Conservation (phyloP, 2,797 vertebrate species). For the Octomys mimax region DNA sequence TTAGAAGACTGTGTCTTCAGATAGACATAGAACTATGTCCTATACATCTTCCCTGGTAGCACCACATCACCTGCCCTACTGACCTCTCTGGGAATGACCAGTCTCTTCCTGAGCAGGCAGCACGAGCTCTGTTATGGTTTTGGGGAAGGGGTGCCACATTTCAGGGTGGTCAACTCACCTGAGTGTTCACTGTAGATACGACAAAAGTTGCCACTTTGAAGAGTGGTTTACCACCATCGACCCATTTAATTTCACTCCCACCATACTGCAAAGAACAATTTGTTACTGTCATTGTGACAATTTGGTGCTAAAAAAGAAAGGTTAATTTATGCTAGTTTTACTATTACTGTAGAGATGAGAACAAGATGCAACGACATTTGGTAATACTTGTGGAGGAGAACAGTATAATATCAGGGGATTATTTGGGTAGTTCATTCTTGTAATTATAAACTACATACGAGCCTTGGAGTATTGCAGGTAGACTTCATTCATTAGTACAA, state of each 20-base stretch:
- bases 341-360: not conserved
- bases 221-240: constrained; percentile 96
- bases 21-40: not conserved
- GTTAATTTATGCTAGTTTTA: constrained; percentile 35
- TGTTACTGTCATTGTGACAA: not conserved
- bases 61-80: not conserved
- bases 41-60: not conserved
- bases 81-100: not conserved
- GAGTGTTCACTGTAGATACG: constrained; percentile 98
- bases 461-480: not conserved
- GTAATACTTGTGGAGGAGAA: not conserved
- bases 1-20: not conserved
- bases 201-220: constrained; percentile 96
- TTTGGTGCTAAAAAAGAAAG: not conserved
- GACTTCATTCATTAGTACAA: not conserved
- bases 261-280: constrained; percentile 86
- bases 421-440: constrained; percentile 12
- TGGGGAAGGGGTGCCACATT: not conserved
- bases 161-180: constrained; percentile 89
- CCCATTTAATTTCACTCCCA: constrained; percentile 96
- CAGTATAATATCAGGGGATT: not conserved
- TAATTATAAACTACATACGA: not conserved
- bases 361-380: not conserved
- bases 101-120: not conserved
- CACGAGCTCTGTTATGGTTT: not conserved